phyloP scores from a whole-genome alignment of 2,888 invertebrate species.

The Salpingus planirostris region DNA sequence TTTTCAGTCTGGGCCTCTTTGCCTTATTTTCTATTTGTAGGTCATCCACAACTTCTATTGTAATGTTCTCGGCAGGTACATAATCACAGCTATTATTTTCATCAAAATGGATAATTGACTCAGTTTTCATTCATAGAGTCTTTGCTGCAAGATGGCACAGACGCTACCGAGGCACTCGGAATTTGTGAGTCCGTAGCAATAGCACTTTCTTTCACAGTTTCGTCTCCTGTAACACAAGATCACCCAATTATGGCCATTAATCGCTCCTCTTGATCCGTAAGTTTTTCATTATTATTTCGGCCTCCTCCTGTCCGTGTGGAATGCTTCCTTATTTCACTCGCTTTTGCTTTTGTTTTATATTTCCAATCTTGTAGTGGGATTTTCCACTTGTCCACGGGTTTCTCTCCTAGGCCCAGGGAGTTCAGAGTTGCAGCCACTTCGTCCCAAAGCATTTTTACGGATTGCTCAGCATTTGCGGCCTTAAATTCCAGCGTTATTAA shows the following conservation, averaged over 20 bases:
- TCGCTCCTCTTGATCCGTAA: neutral
- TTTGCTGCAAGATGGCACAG: too few relatives aligned
- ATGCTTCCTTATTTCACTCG: slow-evolving; percentile 1
- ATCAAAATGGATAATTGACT: too few relatives aligned
- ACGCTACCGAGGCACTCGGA: too few relatives aligned
- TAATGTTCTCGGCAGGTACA: too few relatives aligned
- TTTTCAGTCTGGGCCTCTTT: too few relatives aligned
- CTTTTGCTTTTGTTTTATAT: slow-evolving; percentile 9
- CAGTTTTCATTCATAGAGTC: too few relatives aligned
- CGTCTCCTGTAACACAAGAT: neutral
- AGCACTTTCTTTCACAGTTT: neutral
- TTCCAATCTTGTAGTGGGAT: slow-evolving; percentile 6
- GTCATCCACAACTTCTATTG: too few relatives aligned
- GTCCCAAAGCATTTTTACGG: slow-evolving; percentile 3
- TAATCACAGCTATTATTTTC: too few relatives aligned
- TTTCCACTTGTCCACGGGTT: slow-evolving; percentile 7
- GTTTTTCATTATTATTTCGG: neutral
- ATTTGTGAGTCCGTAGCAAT: too few relatives aligned
- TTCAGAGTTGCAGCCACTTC: slow-evolving; percentile 6
- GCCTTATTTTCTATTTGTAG: too few relatives aligned
- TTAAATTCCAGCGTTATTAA: slow-evolving; percentile 6
- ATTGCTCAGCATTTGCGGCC: slow-evolving; percentile 5
- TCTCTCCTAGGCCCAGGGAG: slow-evolving; percentile 4
- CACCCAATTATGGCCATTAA: neutral
- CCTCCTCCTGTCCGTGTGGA: neutral